These are phyloP conservation scores for Euleptes europaea DNA, from an alignment of 2,113 vertebrate genomes.

Conservation along the genomic window DNA sequence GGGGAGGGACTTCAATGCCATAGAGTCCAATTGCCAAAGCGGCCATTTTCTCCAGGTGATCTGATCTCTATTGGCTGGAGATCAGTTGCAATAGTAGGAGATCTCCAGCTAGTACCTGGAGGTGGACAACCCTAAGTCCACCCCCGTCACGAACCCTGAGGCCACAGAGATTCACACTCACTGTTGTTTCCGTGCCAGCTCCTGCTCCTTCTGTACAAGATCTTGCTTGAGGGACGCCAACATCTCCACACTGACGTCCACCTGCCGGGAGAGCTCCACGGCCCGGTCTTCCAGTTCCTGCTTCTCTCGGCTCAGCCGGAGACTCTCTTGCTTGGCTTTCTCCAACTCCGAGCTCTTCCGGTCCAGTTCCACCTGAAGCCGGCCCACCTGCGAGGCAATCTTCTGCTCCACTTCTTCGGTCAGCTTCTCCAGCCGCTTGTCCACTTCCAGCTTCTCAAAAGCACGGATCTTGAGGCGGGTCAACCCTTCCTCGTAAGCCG, in stretches of 20 bases:
- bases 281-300: conserved; percentile 95
- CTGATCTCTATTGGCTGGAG: too few relatives aligned
- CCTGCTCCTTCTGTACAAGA: conserved; percentile 95
- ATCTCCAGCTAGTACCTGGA: too few relatives aligned
- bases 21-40: too few relatives aligned
- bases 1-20: too few relatives aligned
- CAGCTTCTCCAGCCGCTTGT: conserved; percentile 92
- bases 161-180: conserved; percentile 73
- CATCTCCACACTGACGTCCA: conserved; percentile 98
- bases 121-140: too few relatives aligned
- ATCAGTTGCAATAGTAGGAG: too few relatives aligned
- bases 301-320: conserved; percentile 90
- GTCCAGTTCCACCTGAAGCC: conserved; percentile 94
- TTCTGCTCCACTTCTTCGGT: conserved; percentile 99
- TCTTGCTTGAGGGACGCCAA: conserved; percentile 96
- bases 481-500: conserved; percentile 94
- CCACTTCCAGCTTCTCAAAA: conserved; percentile 93
- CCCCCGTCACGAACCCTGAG: not conserved
- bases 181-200: conserved; percentile 96
- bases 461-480: conserved; percentile 93
- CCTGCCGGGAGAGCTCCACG: conserved; percentile 92
- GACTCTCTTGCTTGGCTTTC: conserved; percentile 92
- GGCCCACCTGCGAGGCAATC: conserved; percentile 92
- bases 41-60: too few relatives aligned
- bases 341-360: conserved; percentile 94